phyloP scores from a whole-genome alignment of 2,797 vertebrate genomes.

The Uromys caudimaculatus region DNA sequence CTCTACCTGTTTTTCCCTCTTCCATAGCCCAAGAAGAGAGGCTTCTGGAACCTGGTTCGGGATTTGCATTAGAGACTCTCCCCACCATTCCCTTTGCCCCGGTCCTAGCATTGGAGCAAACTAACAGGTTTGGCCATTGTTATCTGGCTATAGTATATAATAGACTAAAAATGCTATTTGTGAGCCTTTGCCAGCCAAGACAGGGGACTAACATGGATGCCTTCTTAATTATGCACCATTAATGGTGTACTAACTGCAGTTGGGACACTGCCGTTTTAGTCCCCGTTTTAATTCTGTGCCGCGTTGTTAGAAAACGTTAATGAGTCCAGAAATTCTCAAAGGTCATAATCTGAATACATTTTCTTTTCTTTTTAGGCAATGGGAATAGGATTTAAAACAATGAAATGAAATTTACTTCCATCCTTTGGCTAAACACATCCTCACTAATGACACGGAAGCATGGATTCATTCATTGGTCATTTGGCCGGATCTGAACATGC shows the following conservation, averaged over 20 bases:
- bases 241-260: slow-evolving; percentile 82
- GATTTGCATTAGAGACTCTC: background rate
- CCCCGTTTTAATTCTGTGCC: slow-evolving; percentile 85
- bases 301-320: slow-evolving; percentile 87
- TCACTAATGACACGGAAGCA: slow-evolving; percentile 81
- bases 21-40: background rate
- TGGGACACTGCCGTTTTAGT: slow-evolving; percentile 71
- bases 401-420: slow-evolving; percentile 85
- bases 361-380: slow-evolving; percentile 77
- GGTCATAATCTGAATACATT: slow-evolving; percentile 86
- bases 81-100: background rate
- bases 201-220: slow-evolving; percentile 77
- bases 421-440: slow-evolving; percentile 83
- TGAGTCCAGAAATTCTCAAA: slow-evolving; percentile 88
- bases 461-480: slow-evolving; percentile 79
- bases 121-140: slow-evolving; percentile 62
- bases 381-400: slow-evolving; percentile 80
- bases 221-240: slow-evolving; percentile 84
- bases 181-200: slow-evolving; percentile 76
- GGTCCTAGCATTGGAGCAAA: background rate
- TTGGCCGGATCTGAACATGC: slow-evolving; percentile 71
- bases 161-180: slow-evolving; percentile 76
- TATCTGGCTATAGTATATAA: slow-evolving; percentile 50
- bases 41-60: slow-evolving; percentile 25
- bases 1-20: background rate